phyloP scores from a whole-genome alignment of 2,113 vertebrate species.

The Mionectes macconnelli region DNA sequence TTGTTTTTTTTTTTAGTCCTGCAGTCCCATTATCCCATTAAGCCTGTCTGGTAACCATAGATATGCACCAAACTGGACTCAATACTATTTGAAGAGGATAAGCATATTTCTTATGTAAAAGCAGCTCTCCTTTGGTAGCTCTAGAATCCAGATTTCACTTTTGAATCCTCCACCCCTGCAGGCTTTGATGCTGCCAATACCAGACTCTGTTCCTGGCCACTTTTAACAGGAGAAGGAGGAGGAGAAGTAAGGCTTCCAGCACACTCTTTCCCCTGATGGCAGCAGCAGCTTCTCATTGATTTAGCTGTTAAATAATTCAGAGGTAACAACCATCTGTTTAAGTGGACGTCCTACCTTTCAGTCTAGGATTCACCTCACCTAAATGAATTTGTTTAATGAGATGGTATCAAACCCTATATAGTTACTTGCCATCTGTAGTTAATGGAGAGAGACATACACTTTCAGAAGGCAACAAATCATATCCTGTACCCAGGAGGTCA shows the following conservation, averaged over 20 bases:
- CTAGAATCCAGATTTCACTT: background rate
- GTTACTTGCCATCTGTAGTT: background rate
- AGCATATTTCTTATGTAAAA: background rate
- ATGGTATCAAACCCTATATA: background rate
- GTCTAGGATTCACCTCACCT: background rate
- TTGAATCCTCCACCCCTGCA: background rate
- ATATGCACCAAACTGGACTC: background rate
- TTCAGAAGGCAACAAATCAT: background rate
- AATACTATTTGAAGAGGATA: background rate
- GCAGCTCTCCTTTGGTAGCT: background rate
- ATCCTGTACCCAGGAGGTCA: background rate
- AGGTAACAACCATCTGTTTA: constrained; percentile 19
- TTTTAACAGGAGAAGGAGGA: background rate
- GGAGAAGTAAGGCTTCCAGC: background rate
- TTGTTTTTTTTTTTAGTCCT: background rate
- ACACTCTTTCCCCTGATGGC: background rate
- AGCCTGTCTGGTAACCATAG: background rate
- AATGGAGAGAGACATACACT: background rate
- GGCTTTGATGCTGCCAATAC: background rate
- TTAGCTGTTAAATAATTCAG: constrained; percentile 38
- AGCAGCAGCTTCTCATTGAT: constrained; percentile 14
- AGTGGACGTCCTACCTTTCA: background rate
- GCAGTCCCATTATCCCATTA: background rate
- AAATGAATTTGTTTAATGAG: background rate
- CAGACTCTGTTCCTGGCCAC: background rate